Conservation (phyloP, 2,888 invertebrate genomes). For the Xestoiulus laeticollis region DNA sequence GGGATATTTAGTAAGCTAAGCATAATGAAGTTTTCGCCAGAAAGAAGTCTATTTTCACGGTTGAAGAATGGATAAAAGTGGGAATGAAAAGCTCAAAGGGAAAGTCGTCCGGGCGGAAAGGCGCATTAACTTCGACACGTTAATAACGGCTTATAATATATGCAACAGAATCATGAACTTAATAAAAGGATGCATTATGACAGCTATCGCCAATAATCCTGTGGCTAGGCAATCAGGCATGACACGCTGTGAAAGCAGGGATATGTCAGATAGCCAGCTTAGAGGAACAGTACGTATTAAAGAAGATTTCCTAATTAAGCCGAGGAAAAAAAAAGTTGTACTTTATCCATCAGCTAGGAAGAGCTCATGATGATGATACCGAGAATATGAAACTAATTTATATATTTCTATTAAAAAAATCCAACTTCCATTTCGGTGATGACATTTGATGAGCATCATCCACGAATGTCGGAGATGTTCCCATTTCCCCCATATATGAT, state of each 20-base stretch:
- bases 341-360: no score
- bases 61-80: constrained; percentile 25
- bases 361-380: neutral
- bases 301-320: neutral
- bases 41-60: constrained; percentile 5
- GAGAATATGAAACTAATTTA: neutral
- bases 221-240: neutral
- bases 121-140: constrained; percentile 34
- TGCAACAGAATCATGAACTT: constrained; percentile 12
- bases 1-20: constrained; percentile 10
- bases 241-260: neutral
- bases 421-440: neutral
- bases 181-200: constrained; percentile 28
- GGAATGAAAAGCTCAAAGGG: neutral
- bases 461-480: no score
- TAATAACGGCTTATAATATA: constrained; percentile 27
- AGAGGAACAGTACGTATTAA: neutral
- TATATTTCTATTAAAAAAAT: neutral
- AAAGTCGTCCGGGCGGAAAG: constrained; percentile 18
- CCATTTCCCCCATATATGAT: no score
- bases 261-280: constrained; percentile 16
- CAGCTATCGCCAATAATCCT: constrained; percentile 37
- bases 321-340: neutral
- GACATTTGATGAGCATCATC: neutral
- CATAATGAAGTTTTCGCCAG: constrained; percentile 29